Evolutionary conservation across 2,888 invertebrate genomes (phyloP), one percentile per base, ranked within the genome.

Genomic region (Rosalia funebris): DNA sequence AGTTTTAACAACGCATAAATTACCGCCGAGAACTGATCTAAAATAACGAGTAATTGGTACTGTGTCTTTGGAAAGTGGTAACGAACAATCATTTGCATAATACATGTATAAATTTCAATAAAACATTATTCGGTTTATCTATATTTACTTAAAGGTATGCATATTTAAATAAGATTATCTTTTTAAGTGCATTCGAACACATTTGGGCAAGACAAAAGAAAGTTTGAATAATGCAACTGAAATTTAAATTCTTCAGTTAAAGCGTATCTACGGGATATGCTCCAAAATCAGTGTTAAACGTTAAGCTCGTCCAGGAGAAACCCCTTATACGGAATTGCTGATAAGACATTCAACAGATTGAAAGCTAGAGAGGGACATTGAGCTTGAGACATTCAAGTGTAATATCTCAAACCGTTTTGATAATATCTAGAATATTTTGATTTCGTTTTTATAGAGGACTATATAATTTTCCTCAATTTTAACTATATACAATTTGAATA

Each of bases 61-160:
- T n/a, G 34, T 45, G 12, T 9, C 31, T 12, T 45, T 45, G 31
- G 12, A 1, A 1, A 12, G 12, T 11, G 19, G 31, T 14, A 25
- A 45, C 32, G 19, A 45, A 45, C 9, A 25, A 9, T 5, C 7
- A 45, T 45, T 45, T 31, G 31, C 45, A 44, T 44, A 44, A 11
- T 44, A 44, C 44, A 45, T 25, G 15, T 31, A 17, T 45, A 31
- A 45, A 45, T 45, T 45, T 45, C 45, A 45, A 45, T 31, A 45
- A 45, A 45, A 45, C 45, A 45, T 10, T 45, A 45, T 45, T 15
- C 14, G 15, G 45, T 45, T 12, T 45, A 45, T 45, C 45, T 20
- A 31, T 31, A 25, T 25, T 45, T n/a, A 45, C 45, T 10, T 31
- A 11, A n/a, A 19, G 19, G 19, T 44, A 19, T 11, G 44, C 41